phyloP scores from a whole-genome alignment of 2,797 vertebrate species.

The Sphenopsis melanotis region DNA sequence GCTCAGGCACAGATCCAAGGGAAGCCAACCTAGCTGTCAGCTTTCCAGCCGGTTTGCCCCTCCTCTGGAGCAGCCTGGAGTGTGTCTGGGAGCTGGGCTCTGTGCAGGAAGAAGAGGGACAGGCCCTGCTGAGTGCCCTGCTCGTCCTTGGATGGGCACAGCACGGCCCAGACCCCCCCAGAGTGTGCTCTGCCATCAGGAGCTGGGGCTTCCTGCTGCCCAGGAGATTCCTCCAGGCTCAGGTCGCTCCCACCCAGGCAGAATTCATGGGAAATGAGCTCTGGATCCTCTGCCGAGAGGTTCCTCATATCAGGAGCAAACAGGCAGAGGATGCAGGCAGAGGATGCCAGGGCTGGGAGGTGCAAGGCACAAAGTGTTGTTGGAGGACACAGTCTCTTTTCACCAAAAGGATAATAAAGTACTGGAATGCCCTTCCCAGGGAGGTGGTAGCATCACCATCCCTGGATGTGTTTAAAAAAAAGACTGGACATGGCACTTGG shows the following conservation, averaged over 20 bases:
- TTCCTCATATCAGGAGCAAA: neutral
- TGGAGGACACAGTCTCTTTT: too few relatives aligned
- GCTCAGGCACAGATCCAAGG: neutral
- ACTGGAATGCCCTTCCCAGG: too few relatives aligned
- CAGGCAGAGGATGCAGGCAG: neutral
- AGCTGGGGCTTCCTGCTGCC: neutral
- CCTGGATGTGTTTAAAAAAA: too few relatives aligned
- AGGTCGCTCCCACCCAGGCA: neutral
- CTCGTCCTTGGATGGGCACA: neutral
- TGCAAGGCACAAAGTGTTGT: neutral
- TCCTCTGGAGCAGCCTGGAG: neutral
- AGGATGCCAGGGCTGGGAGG: neutral
- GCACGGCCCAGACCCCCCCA: accelerated
- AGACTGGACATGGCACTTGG: too few relatives aligned
- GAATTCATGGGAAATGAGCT: neutral
- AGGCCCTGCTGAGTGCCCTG: neutral
- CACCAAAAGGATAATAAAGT: too few relatives aligned
- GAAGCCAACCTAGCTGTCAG: neutral
- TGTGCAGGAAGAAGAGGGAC: neutral
- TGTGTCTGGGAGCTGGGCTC: neutral
- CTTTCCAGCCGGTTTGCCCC: neutral
- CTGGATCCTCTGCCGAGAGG: accelerated
- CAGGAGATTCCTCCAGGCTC: neutral
- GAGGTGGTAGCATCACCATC: too few relatives aligned
- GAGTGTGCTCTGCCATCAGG: neutral